Conservation (phyloP, 1,140 invertebrate genomes). For the Leptestheria dahalacensis region DNA sequence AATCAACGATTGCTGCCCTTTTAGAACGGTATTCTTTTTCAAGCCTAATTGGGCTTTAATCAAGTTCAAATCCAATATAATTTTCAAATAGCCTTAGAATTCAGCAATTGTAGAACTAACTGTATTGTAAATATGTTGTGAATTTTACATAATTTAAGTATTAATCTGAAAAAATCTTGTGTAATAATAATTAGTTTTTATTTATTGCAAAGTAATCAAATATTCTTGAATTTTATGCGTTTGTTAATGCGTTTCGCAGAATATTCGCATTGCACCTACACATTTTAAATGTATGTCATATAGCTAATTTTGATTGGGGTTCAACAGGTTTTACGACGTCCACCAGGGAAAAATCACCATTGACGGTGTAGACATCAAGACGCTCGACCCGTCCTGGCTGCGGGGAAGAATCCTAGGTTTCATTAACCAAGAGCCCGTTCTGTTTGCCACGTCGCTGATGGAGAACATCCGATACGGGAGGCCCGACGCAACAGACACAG, state of each 20-base stretch:
- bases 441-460: constrained; percentile 78
- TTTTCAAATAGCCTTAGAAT: not conserved
- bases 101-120: not conserved
- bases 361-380: constrained; percentile 56
- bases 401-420: constrained; percentile 64
- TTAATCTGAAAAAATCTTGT: not conserved
- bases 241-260: no score
- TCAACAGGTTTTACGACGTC: constrained; percentile 72
- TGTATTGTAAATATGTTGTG: not conserved
- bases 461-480: constrained; percentile 86
- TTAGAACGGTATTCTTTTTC: constrained; percentile 50
- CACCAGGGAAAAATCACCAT: constrained; percentile 55
- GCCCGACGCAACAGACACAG: constrained; percentile 42
- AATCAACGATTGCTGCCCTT: constrained; percentile 74
- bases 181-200: not conserved
- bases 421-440: constrained; percentile 82
- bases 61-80: no score
- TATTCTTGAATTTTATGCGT: no score
- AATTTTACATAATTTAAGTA: not conserved
- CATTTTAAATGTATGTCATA: no score
- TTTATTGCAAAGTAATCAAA: no score
- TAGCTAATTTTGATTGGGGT: not conserved
- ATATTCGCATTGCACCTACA: no score
- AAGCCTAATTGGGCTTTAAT: no score
- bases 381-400: constrained; percentile 71